These are phyloP conservation scores for Zophobas morio DNA, from an alignment of 1,140 invertebrate genomes.

Conservation along the genomic window DNA sequence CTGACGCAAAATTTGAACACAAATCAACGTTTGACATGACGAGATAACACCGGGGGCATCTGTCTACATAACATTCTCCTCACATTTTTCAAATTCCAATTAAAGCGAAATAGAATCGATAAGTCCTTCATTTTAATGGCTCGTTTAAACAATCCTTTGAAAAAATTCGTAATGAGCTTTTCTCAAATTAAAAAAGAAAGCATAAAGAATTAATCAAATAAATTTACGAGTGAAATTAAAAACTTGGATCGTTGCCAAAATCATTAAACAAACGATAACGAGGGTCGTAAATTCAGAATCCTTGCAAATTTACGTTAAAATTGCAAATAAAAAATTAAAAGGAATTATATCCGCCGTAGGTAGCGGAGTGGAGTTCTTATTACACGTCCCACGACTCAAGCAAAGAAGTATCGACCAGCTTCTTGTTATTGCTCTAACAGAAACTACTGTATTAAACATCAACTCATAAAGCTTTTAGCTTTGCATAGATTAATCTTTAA, in stretches of 20 bases:
- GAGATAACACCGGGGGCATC: too few species aligned
- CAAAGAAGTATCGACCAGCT: too few species aligned
- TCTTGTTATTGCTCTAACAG: too few species aligned
- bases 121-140: background rate
- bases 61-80: too few species aligned
- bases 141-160: slow-evolving; percentile 26
- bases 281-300: background rate
- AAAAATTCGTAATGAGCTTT: slow-evolving; percentile 11
- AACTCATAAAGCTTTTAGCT: background rate
- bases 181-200: slow-evolving; percentile 15
- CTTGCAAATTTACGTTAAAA: slow-evolving; percentile 11
- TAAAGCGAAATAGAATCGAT: background rate
- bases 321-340: slow-evolving; percentile 9
- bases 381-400: background rate
- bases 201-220: slow-evolving; percentile 10
- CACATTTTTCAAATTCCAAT: too few species aligned
- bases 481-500: slow-evolving; percentile 11
- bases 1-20: too few species aligned
- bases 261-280: slow-evolving; percentile 35
- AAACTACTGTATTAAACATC: too few species aligned
- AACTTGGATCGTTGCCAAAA: slow-evolving; percentile 18
- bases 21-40: too few species aligned
- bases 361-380: background rate
- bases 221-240: slow-evolving; percentile 28
- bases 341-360: background rate